Evolutionary conservation across 2,113 vertebrate genomes (phyloP).

Genomic region (Mesitornis unicolor): DNA sequence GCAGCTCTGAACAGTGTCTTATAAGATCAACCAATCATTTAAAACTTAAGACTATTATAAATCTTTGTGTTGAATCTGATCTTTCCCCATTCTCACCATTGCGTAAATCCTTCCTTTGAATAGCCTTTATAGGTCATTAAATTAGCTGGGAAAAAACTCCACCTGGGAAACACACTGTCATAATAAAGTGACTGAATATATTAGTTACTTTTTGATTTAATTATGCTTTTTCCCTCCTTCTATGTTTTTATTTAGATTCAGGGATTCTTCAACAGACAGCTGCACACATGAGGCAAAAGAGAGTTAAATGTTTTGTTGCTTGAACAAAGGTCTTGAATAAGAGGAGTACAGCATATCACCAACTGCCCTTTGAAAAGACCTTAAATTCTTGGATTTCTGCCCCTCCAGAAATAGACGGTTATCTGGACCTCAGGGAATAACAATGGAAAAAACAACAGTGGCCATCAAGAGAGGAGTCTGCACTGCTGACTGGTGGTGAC

Average conservation of each 20-base stretch:
- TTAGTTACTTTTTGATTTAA: not conserved
- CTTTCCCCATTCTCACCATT: not conserved
- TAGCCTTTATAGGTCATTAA: not conserved
- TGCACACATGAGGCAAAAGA: not conserved
- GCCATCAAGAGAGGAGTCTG: not conserved
- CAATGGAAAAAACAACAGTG: not conserved
- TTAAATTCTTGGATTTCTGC: not conserved
- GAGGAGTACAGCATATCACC: not conserved
- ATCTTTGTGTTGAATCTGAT: not conserved
- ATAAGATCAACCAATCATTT: not conserved
- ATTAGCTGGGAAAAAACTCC: not conserved
- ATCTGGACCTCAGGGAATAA: not conserved
- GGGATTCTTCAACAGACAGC: not conserved
- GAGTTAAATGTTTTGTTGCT: not conserved
- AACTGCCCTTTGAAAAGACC: not conserved
- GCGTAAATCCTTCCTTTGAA: not conserved
- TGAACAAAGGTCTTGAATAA: not conserved
- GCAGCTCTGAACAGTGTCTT: not conserved
- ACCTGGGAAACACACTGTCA: not conserved
- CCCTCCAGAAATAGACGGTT: not conserved
- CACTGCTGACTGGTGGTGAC: not conserved
- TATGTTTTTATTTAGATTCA: not conserved
- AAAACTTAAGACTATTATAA: not conserved
- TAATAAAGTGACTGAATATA: not conserved
- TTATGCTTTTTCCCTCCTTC: not conserved